Evolutionary conservation across 2,113 vertebrate species (phyloP), one percentile per base, ranked within the genome.

Genomic region (Hippocampus guttulatus): DNA sequence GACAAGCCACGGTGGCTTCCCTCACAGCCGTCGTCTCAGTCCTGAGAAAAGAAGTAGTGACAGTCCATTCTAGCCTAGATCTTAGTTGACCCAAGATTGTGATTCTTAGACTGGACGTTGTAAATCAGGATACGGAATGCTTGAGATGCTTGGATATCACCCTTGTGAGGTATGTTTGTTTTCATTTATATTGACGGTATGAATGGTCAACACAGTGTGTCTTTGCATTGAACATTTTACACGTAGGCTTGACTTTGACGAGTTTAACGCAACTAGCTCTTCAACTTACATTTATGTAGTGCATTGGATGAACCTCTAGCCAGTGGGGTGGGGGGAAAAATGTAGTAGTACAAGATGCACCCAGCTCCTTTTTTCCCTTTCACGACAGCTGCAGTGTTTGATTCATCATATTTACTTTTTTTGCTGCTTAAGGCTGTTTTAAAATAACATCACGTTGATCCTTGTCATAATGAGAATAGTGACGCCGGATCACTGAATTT

Each of bases 101-200:
- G 15, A 0, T 52, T 74, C 55, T 70, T 66, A n/a, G 64, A 47
- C 81, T 73, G 2, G 70, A 85, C 2, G 74, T 63, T 75, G 2
- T 49, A 47, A 6, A 72, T 81, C 51, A 75, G 80, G 71, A 61
- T 27, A 64, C 84, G 92, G 73, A 58, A 95, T 96, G 94, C 89
- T 96, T 91, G 94, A 95, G 91, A 96, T 97, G 94, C 93, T 96
- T 84, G 94, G 95, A 84, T 96, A 94, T 89, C 94, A 93, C 73
- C 92, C 92, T 84, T 94, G 93, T 86, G 94, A 97, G 95, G 95
- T 97, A 92, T 90, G 89, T 83, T 71, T 66, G 3, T 70, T 57
- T 40, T 0, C 5, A n/a, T 64, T 40, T 43, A 15, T 23, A 6
- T 65, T 27, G 58, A 30, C 27, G 33, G 14, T 18, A 54, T 54